phyloP scores from a whole-genome alignment of 2,113 vertebrate genomes.

The Prolemur simus region DNA sequence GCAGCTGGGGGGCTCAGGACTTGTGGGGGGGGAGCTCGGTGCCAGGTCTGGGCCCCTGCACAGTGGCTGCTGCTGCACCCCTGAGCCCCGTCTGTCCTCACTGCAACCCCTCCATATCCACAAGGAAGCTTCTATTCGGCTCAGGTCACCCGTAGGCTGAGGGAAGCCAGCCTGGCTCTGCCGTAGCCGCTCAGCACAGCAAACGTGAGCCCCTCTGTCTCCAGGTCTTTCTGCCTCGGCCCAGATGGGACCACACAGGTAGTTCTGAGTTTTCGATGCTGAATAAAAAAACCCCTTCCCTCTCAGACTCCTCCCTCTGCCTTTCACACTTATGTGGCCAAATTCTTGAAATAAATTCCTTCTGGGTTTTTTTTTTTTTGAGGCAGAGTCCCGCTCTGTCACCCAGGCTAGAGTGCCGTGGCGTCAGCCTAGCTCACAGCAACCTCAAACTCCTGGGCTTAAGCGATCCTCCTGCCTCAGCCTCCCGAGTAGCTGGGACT shows the following conservation, averaged over 20 bases:
- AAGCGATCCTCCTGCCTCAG: too few species aligned
- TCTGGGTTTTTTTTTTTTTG: neutral
- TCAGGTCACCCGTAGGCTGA: neutral
- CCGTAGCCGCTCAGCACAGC: too few species aligned
- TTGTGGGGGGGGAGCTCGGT: neutral
- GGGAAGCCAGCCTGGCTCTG: neutral
- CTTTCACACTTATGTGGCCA: neutral
- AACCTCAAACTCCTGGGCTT: too few species aligned
- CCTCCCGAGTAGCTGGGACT: too few species aligned
- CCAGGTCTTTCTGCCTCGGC: neutral
- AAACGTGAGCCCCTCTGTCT: neutral
- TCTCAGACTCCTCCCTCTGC: neutral
- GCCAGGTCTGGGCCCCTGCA: neutral
- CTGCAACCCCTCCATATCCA: too few species aligned
- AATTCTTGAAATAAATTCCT: neutral
- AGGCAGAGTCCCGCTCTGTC: too few species aligned
- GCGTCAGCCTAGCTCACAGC: too few species aligned
- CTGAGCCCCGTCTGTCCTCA: neutral
- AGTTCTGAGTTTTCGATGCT: neutral
- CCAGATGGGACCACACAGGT: neutral
- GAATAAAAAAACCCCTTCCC: neutral
- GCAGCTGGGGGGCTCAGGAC: neutral
- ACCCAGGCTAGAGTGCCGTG: too few species aligned
- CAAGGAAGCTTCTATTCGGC: neutral
- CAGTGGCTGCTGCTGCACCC: rapidly evolving